phyloP scores from a whole-genome alignment of 1,140 invertebrate genomes.

The honey bee (Apis mellifera) region DNA sequence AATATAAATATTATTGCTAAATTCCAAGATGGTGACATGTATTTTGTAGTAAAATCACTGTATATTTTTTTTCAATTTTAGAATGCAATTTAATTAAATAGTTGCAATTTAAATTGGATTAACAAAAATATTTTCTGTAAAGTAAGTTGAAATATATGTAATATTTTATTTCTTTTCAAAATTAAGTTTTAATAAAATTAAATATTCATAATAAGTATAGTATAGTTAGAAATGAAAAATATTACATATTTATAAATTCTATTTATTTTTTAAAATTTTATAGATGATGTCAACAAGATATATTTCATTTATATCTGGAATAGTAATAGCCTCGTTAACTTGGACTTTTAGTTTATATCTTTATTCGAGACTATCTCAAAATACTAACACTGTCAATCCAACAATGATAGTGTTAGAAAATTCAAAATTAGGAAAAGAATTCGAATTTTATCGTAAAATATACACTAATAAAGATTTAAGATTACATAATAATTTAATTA shows the following conservation, averaged over 20 bases:
- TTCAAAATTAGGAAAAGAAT: conserved; percentile 63
- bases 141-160: neutral
- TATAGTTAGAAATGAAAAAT: neutral
- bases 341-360: conserved; percentile 86
- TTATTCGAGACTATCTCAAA: conserved; percentile 81
- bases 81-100: neutral
- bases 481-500: conserved; percentile 63
- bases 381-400: conserved; percentile 67
- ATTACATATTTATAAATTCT: neutral
- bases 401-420: conserved; percentile 66
- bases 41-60: neutral
- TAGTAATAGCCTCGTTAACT: conserved; percentile 85
- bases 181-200: neutral
- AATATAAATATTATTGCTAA: conserved; percentile 2
- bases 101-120: neutral
- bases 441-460: conserved; percentile 60
- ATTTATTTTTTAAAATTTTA: neutral
- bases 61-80: neutral
- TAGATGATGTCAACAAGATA: conserved; percentile 79
- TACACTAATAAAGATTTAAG: conserved; percentile 65
- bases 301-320: conserved; percentile 84
- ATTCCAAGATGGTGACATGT: conserved; percentile 32
- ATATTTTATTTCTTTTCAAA: neutral
- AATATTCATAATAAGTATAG: neutral
- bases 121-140: neutral